Evolutionary conservation across 2,113 vertebrate genomes (phyloP), one percentile per base, ranked within the genome.

Genomic region (Riparia riparia): DNA sequence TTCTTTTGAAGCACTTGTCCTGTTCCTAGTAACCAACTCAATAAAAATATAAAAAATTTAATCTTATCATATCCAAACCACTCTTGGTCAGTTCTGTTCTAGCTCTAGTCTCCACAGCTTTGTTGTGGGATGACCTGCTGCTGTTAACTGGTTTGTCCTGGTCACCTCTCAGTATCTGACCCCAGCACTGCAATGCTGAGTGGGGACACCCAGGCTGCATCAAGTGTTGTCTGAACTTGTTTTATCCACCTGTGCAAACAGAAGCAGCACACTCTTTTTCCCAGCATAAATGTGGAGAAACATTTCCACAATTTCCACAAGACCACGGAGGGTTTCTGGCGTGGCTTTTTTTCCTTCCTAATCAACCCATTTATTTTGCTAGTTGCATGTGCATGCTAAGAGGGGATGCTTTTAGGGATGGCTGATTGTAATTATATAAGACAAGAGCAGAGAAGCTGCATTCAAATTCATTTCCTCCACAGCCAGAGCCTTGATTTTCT

Each of bases 351-450:
- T 54, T 20, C 10, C 47, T 56, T 86, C 78, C 32, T 76, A 79
- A 85, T 74, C 63, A 93, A 86, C n/a, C 39, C 19, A 54, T 60
- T 95, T 82, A 70, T 84, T 82, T 93, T 66, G 53, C 68, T 71
- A 84, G 78, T 70, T 92, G 57, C 4, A 5, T 47, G 20, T 89
- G 73, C 44, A 6, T 37, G 84, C 78, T 84, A 94, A 69, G 65
- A 69, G 58, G 58, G 77, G 32, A 94, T 74, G 86, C 90, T 94
- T 96, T 93, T 85, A 96, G 89, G 86, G 78, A 86, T 90, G 79
- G 66, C 61, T 96, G 93, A 96, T 58, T 74, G 74, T 94, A 96
- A 96, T 94, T 87, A 78, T 14, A 86, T 49, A 90, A 89, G 93
- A 94, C 95, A 96, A 82, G 74, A 94, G 79, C 71, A 91, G 68